Evolutionary conservation across 1,140 invertebrate genomes (phyloP).

Genomic region (Sycobia sp.): DNA sequence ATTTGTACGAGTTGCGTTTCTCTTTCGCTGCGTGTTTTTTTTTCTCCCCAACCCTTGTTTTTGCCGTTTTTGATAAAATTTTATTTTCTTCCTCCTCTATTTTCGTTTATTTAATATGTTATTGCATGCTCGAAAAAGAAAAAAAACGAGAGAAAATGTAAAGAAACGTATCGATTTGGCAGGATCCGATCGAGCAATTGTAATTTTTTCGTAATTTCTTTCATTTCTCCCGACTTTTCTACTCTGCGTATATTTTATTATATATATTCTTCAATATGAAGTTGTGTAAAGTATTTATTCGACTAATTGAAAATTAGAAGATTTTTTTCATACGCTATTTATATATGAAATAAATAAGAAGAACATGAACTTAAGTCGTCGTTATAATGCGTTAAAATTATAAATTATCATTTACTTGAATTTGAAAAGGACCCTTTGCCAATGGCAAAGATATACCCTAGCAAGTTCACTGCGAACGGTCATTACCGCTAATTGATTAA

Average conservation of each 20-base stretch:
- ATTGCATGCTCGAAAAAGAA: background rate
- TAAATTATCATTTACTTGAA: conserved; percentile 24
- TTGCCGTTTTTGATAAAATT: background rate
- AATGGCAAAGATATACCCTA: background rate
- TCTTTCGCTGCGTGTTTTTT: conserved; percentile 15
- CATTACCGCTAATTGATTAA: conserved; percentile 21
- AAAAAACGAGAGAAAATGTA: conserved; percentile 5
- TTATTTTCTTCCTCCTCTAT: background rate
- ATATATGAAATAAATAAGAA: conserved; percentile 32
- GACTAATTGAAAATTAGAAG: conserved; percentile 40
- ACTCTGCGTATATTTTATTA: conserved; percentile 26
- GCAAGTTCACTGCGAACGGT: conserved; percentile 24
- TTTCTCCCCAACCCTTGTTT: conserved; percentile 9
- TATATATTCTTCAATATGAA: conserved; percentile 8
- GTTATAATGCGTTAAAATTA: conserved; percentile 12
- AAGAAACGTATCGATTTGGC: conserved; percentile 43
- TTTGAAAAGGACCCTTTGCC: conserved; percentile 11
- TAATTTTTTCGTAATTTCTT: conserved; percentile 7
- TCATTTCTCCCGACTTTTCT: conserved; percentile 14
- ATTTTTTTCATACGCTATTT: conserved; percentile 45
- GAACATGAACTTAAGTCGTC: conserved; percentile 20
- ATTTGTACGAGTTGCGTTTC: conserved; percentile 3
- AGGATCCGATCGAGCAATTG: conserved; percentile 52
- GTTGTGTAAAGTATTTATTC: conserved; percentile 56
- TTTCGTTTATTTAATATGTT: conserved; percentile 3